A percentile compares a stretch with the other conserved stretches of the same genome.
Conservation (phyloP, 2,113 vertebrate genomes). For the Phalacrocorax aristotelis region DNA sequence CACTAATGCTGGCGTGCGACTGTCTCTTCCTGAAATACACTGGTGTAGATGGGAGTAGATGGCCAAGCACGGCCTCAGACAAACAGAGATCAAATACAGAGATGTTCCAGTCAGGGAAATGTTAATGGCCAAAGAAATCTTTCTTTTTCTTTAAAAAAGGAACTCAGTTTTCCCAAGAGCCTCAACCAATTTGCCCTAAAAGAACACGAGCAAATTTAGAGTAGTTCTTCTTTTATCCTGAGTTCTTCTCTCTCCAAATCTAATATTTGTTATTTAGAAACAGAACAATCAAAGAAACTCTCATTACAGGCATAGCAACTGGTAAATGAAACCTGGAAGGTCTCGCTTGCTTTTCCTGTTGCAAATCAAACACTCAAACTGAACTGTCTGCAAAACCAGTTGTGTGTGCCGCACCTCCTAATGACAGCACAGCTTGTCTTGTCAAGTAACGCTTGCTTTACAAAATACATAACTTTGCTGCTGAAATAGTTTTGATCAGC, state of each 20-base stretch:
- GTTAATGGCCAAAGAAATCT: neutral
- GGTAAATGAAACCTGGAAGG: slow-evolving; percentile 10
- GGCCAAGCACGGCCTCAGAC: neutral
- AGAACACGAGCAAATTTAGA: neutral
- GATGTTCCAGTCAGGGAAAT: neutral
- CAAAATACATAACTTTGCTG: neutral
- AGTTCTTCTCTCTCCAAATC: neutral
- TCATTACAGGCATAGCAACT: neutral
- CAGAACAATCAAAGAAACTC: neutral
- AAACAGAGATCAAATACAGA: neutral
- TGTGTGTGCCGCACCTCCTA: neutral
- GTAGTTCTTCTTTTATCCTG: neutral
- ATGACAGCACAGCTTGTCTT: slow-evolving; percentile 2
- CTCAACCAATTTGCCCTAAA: neutral
- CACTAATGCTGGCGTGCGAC: accelerated
- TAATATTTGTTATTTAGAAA: neutral
- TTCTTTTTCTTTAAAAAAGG: neutral
- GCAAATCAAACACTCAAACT: neutral
- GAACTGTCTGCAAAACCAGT: neutral
- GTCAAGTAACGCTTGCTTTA: neutral
- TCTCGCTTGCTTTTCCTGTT: neutral
- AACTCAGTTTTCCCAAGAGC: neutral
- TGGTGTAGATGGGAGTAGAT: neutral
- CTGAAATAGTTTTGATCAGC: slow-evolving; percentile 10
- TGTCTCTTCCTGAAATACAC: neutral